Base-by-base conservation (phyloP, 2,797 vertebrate genomes). In the Acanthurus tractus region DNA sequence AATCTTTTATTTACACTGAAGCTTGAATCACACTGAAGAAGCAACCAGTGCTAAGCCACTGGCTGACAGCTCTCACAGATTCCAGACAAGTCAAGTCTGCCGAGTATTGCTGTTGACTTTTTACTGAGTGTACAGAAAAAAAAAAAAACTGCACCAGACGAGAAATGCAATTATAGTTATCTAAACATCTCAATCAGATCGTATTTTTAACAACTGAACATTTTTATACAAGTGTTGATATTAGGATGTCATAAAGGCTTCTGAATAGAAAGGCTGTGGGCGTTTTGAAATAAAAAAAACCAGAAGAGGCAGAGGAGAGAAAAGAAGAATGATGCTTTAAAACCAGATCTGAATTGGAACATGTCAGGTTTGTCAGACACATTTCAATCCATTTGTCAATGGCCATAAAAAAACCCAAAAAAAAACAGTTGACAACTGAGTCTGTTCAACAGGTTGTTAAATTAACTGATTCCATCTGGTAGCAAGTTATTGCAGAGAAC, bases 1-100 rank as follows among this genome's bases (percentile, higher is more conserved):
- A 83, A 79, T 79, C 75, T 84, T 92, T 93, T 93, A 92, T 94
- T 94, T 93, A 92, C 89, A 94, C 68, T 34, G 73, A 79, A 81
- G 84, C 78, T 86, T 63, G 68, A 86, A 79, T 89, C 85, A 74
- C 81, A 85, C 66, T 49, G 74, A 74, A 45, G 69, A 66, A 73
- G 25, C 38, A 45, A 38, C 63, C 12, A 53, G 58, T 68, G 56
- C 58, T 46, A 53, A 83, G 72, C 82, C 77, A 54, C 71, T 34
- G 70, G 52, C 55, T 76, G 73, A 77, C 64, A 64, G 25, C 64
- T 74, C 72, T 46, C 66, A 76, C 70, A 48, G 74, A 66, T 44
- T 65, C 71, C 82, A 63, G 63, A 75, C 59, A 52, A 73, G 69
- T 74, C 82, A 42, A 44, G 76, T 57, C 62, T 53, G 63, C 44